Percentiles rank a stretch among this genome's conserved stretches.
Conservation (phyloP, 2,113 vertebrate genomes). For the Corythaeola cristata region DNA sequence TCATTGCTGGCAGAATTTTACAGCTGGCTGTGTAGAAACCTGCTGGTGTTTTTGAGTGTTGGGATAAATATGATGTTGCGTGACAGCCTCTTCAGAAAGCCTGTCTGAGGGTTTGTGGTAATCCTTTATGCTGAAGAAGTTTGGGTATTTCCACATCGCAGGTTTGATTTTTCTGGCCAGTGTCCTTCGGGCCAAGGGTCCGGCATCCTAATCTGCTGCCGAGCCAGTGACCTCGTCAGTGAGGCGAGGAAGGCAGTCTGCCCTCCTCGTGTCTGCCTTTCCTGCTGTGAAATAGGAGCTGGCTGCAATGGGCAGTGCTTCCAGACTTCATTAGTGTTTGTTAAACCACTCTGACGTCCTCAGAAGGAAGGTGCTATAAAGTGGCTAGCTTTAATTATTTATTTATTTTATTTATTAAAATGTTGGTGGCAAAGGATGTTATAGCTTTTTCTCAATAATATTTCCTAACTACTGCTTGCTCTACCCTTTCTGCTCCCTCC, state of each 20-base stretch:
- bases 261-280: background rate
- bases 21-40: background rate
- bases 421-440: background rate
- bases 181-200: background rate
- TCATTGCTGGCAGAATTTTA: background rate
- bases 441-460: background rate
- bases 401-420: background rate
- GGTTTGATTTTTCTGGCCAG: background rate
- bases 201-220: background rate
- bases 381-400: background rate
- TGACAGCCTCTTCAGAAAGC: background rate
- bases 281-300: background rate
- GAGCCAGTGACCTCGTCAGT: background rate
- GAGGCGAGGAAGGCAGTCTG: background rate
- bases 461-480: background rate
- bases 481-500: background rate
- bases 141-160: background rate
- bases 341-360: background rate
- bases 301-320: background rate
- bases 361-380: background rate
- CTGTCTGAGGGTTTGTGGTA: background rate
- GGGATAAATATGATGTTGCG: background rate
- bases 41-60: background rate
- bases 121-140: background rate
- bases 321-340: background rate